Evolutionary conservation across 2,888 invertebrate genomes (phyloP).

Genomic region (Amitus sp.): DNA sequence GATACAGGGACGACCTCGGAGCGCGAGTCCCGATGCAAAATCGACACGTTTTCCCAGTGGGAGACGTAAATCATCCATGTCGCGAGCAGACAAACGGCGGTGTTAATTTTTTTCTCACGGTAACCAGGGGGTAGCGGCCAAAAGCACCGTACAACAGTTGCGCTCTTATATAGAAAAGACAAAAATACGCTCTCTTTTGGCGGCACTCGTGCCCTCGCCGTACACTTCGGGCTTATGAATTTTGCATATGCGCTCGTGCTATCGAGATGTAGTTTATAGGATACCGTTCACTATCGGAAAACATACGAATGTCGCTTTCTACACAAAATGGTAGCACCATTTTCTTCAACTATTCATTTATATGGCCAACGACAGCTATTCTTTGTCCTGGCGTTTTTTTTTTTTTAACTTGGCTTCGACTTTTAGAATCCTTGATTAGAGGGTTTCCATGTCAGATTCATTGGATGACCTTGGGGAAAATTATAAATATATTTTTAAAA

Average conservation of each 20-base stretch:
- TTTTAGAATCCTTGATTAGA: too few relatives aligned
- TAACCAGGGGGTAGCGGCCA: conserved; percentile 20
- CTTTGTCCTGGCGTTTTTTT: too few relatives aligned
- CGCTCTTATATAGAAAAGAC: conserved; percentile 18
- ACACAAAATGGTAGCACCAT: not conserved
- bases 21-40: conserved; percentile 43
- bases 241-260: conserved; percentile 31
- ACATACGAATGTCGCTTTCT: not conserved
- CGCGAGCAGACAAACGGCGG: conserved; percentile 43
- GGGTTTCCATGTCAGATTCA: too few relatives aligned
- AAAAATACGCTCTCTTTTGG: conserved; percentile 22
- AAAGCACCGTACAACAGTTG: conserved; percentile 15
- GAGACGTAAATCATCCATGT: conserved; percentile 45
- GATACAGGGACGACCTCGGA: conserved; percentile 39
- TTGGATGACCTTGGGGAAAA: too few relatives aligned
- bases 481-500: too few relatives aligned
- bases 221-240: conserved; percentile 36
- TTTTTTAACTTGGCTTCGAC: too few relatives aligned
- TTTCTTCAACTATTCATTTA: too few relatives aligned
- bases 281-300: conserved; percentile 19
- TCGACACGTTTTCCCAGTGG: conserved; percentile 48
- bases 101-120: conserved; percentile 40
- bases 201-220: conserved; percentile 20
- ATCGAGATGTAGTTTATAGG: conserved; percentile 24
- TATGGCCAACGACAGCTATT: too few relatives aligned